Conservation (phyloP, 2,888 invertebrate genomes). For the Ophraella communa region DNA sequence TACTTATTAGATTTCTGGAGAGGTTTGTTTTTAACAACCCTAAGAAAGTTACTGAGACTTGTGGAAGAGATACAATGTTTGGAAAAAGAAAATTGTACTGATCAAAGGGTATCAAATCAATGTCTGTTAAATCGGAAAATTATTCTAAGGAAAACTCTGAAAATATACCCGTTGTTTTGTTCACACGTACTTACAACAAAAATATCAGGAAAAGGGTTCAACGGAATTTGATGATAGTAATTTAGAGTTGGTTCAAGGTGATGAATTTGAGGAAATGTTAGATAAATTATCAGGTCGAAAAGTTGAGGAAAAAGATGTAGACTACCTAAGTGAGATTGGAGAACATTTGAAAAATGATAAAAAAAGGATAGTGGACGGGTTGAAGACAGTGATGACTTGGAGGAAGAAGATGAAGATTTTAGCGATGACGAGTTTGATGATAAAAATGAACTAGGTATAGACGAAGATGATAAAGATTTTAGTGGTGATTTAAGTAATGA, state of each 20-base stretch:
- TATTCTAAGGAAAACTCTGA: slow-evolving; percentile 72
- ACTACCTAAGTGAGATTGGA: slow-evolving; percentile 72
- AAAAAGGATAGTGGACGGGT: slow-evolving; percentile 20
- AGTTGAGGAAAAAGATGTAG: slow-evolving; percentile 61
- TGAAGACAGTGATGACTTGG: slow-evolving; percentile 28
- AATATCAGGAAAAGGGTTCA: slow-evolving; percentile 54
- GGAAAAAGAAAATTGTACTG: slow-evolving; percentile 72
- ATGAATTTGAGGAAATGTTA: slow-evolving; percentile 77
- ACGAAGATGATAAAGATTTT: slow-evolving; percentile 59
- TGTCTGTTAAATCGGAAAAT: slow-evolving; percentile 75
- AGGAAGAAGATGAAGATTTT: slow-evolving; percentile 53
- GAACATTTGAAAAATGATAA: slow-evolving; percentile 51
- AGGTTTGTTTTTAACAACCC: slow-evolving; percentile 96
- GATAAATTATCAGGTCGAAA: slow-evolving; percentile 62
- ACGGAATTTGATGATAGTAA: slow-evolving; percentile 68
- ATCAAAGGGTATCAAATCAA: slow-evolving; percentile 72
- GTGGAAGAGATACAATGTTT: slow-evolving; percentile 70
- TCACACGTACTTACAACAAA: slow-evolving; percentile 67
- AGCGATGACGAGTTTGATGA: slow-evolving; percentile 39
- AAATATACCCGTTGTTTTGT: slow-evolving; percentile 87
- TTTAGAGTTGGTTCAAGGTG: slow-evolving; percentile 76
- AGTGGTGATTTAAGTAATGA: slow-evolving; percentile 50
- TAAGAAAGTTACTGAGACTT: slow-evolving; percentile 68
- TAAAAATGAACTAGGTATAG: slow-evolving; percentile 51
- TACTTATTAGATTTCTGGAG: slow-evolving; percentile 88